phyloP scores from a whole-genome alignment of 2,888 invertebrate genomes.

The Julus scandinavius region DNA sequence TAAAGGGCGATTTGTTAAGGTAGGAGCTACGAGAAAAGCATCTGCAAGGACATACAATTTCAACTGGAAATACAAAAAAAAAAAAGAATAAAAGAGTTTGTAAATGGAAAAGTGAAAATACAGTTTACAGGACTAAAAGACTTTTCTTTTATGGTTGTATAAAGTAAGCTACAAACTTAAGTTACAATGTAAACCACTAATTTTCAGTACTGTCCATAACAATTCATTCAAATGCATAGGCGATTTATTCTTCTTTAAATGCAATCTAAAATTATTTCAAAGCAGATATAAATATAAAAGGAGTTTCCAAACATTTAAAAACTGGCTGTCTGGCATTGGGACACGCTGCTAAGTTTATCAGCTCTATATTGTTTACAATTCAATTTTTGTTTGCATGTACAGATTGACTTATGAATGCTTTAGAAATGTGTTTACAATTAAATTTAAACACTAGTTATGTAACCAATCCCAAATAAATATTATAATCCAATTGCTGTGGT shows the following conservation, averaged over 20 bases:
- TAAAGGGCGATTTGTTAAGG: conserved; percentile 7
- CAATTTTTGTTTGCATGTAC: neutral
- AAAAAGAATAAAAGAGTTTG: neutral
- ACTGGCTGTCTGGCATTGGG: neutral
- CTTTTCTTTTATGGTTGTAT: no score
- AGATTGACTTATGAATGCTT: neutral
- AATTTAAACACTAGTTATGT: neutral
- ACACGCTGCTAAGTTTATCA: no score
- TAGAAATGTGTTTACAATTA: neutral
- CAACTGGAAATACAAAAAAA: conserved; percentile 1
- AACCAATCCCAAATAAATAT: neutral
- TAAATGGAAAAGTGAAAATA: conserved; percentile 4
- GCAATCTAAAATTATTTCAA: no score
- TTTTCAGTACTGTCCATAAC: neutral
- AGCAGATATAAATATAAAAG: no score
- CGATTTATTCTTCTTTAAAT: no score
- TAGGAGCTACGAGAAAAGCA: neutral
- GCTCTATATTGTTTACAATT: no score
- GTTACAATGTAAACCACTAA: neutral
- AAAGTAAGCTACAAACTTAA: neutral
- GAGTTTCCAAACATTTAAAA: no score
- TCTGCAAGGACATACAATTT: neutral
- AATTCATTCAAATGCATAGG: no score
- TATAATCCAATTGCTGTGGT: neutral
- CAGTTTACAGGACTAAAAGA: neutral